These are phyloP conservation scores for Phaethon lepturus DNA, from an alignment of 2,113 vertebrate genomes.

Conservation along the genomic window DNA sequence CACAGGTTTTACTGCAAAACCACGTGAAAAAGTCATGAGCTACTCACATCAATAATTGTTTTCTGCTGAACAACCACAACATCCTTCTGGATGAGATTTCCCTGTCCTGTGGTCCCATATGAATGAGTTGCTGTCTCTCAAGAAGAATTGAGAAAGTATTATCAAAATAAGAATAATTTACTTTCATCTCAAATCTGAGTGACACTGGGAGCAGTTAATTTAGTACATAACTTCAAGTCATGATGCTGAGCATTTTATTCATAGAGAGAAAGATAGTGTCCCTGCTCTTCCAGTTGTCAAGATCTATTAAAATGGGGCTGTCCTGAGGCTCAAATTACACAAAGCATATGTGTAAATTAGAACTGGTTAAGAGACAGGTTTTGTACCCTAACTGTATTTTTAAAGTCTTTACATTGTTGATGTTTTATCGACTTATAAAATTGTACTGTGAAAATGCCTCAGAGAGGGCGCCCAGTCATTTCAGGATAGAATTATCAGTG, in stretches of 20 bases:
- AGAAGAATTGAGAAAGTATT: background rate
- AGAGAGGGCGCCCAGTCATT: background rate
- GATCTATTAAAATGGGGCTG: background rate
- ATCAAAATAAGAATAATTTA: background rate
- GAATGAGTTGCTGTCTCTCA: background rate
- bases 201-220: background rate
- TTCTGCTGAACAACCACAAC: conserved; percentile 6
- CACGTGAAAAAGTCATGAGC: background rate
- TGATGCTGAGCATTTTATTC: background rate
- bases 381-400: background rate
- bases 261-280: background rate
- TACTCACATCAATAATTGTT: background rate
- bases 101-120: background rate
- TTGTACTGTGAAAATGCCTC: background rate
- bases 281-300: background rate
- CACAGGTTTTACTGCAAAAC: conserved; percentile 5
- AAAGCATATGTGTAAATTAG: background rate
- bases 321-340: background rate
- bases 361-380: background rate
- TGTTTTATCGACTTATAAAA: background rate
- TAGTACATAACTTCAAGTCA: background rate
- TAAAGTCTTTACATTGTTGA: background rate
- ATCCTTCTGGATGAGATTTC: background rate
- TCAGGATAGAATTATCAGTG: background rate
- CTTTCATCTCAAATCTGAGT: background rate